Evolutionary conservation across 2,888 invertebrate species (phyloP).

Genomic region (Leucozona laternaria): DNA sequence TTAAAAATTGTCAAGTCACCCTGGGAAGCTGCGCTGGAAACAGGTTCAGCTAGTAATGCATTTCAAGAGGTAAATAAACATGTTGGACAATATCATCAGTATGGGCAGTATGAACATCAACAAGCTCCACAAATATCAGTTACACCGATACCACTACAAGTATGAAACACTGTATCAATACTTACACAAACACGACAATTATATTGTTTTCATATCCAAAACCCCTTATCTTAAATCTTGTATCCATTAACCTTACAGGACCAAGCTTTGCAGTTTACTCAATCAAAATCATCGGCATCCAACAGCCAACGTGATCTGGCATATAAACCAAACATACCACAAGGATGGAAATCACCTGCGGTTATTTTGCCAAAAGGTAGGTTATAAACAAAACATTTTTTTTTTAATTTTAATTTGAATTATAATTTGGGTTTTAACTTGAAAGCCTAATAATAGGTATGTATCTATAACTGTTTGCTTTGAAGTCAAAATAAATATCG

Average conservation of each 20-base stretch:
- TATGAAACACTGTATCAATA: slow-evolving; percentile 39
- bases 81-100: slow-evolving; percentile 55
- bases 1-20: slow-evolving; percentile 87
- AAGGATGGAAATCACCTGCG: slow-evolving; percentile 83
- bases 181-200: neutral
- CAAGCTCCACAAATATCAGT: slow-evolving; percentile 52
- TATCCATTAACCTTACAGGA: slow-evolving; percentile 28
- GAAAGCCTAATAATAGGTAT: too few relatives aligned
- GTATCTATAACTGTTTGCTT: too few relatives aligned
- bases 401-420: neutral
- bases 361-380: slow-evolving; percentile 82
- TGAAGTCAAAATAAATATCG: too few relatives aligned
- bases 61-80: slow-evolving; percentile 84
- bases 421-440: too few relatives aligned
- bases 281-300: slow-evolving; percentile 60
- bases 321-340: slow-evolving; percentile 83
- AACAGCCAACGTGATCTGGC: slow-evolving; percentile 82
- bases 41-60: slow-evolving; percentile 89
- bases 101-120: slow-evolving; percentile 58
- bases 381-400: neutral
- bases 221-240: neutral
- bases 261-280: slow-evolving; percentile 33
- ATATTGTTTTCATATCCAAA: neutral
- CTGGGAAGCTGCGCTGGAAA: slow-evolving; percentile 89
- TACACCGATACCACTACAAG: slow-evolving; percentile 64